phyloP scores from a whole-genome alignment of 2,113 vertebrate genomes.

The Tautogolabrus adspersus region DNA sequence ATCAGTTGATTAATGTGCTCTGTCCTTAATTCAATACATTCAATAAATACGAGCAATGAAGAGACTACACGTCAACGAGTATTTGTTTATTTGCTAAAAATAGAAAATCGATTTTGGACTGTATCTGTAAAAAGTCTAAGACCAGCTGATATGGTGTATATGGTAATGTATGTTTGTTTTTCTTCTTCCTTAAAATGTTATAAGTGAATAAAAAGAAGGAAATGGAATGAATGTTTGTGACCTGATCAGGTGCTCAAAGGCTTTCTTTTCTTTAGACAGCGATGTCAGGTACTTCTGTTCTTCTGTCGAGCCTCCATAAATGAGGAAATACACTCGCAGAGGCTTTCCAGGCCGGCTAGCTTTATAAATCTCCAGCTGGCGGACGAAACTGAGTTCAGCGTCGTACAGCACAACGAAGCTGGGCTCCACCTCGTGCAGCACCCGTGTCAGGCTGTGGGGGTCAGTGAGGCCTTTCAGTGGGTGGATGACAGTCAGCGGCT shows the following conservation, averaged over 20 bases:
- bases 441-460: conserved; percentile 91
- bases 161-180: no score
- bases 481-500: conserved; percentile 92
- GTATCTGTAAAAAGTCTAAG: no score
- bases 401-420: conserved; percentile 94
- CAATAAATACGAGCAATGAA: neutral
- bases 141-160: no score
- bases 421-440: conserved; percentile 93
- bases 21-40: no score
- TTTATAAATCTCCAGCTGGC: conserved; percentile 95
- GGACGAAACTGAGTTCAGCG: conserved; percentile 92
- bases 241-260: conserved; percentile 98
- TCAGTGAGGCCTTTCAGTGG: conserved; percentile 91
- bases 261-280: conserved; percentile 94
- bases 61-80: no score
- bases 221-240: conserved; percentile 60
- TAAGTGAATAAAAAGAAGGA: neutral
- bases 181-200: no score
- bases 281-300: conserved; percentile 96
- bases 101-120: no score
- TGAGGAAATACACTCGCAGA: conserved; percentile 96
- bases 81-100: no score
- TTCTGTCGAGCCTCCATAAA: conserved; percentile 96
- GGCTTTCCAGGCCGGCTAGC: conserved; percentile 91
- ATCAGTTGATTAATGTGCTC: no score